Evolutionary conservation across 2,113 vertebrate genomes (phyloP).

Genomic region (Elephantulus edwardii): DNA sequence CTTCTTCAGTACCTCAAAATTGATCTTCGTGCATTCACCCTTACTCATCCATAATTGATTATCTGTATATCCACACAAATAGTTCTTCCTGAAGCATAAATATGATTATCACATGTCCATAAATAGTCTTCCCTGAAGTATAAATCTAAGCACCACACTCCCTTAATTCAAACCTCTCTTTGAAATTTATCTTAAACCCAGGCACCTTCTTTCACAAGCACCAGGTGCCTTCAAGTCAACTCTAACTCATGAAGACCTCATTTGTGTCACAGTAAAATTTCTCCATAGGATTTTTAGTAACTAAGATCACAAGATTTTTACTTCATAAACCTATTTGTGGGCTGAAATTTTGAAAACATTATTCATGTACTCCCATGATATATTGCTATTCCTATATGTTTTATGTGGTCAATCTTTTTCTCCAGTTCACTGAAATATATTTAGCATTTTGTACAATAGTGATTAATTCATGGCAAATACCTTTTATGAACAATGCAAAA

Average conservation of each 20-base stretch:
- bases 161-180: not conserved
- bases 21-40: not conserved
- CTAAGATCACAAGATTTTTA: not conserved
- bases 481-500: no score
- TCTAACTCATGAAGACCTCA: not conserved
- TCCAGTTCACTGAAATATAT: no score
- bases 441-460: no score
- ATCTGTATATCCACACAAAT: not conserved
- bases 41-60: not conserved
- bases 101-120: not conserved
- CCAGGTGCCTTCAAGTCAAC: not conserved
- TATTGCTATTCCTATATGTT: fast-evolving
- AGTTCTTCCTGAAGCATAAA: not conserved
- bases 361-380: not conserved
- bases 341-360: not conserved
- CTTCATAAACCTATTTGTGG: not conserved
- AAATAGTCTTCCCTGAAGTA: not conserved
- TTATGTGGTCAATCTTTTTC: not conserved
- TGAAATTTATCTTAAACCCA: not conserved
- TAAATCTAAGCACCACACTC: not conserved
- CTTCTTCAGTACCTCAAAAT: not conserved
- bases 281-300: not conserved
- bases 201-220: not conserved
- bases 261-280: not conserved
- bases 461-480: no score